phyloP scores from a whole-genome alignment of 2,888 invertebrate species.

The Melanophora roralis region DNA sequence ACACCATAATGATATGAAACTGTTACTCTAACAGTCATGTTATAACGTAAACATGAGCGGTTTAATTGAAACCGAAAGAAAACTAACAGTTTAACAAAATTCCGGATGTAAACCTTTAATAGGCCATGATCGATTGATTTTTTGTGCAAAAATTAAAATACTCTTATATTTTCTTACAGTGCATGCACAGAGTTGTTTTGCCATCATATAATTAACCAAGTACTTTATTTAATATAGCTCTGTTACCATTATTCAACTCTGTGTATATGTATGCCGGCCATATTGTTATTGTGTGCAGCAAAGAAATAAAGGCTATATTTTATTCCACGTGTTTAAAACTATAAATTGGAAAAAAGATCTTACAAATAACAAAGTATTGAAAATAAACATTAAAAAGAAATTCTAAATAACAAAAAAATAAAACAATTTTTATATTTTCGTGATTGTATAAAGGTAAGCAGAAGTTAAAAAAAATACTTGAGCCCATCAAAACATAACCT shows the following conservation, averaged over 20 bases:
- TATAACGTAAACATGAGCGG: too few species aligned
- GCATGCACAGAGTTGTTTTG: not conserved
- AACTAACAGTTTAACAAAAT: too few species aligned
- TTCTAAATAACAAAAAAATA: constrained; percentile 54
- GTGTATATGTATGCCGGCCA: constrained; percentile 65
- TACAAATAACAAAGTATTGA: constrained; percentile 57
- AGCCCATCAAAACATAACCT: constrained; percentile 64
- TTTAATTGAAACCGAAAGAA: too few species aligned
- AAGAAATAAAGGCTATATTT: constrained; percentile 51
- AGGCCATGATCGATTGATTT: too few species aligned
- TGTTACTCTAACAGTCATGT: too few species aligned
- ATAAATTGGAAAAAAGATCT: constrained; percentile 61
- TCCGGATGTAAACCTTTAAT: too few species aligned
- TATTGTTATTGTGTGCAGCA: constrained; percentile 69
- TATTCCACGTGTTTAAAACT: constrained; percentile 75
- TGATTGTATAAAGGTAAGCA: constrained; percentile 63
- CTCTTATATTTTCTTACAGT: not conserved
- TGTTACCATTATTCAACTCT: constrained; percentile 23
- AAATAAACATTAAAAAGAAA: constrained; percentile 62
- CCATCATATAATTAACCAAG: not conserved
- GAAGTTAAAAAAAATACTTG: constrained; percentile 15
- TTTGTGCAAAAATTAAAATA: too few species aligned
- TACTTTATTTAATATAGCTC: constrained; percentile 1
- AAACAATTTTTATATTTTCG: constrained; percentile 65
- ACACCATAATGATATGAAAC: too few species aligned